These are phyloP conservation scores for Erinaceus europaeus DNA, from an alignment of 2,113 vertebrate genomes.

Conservation along the genomic window DNA sequence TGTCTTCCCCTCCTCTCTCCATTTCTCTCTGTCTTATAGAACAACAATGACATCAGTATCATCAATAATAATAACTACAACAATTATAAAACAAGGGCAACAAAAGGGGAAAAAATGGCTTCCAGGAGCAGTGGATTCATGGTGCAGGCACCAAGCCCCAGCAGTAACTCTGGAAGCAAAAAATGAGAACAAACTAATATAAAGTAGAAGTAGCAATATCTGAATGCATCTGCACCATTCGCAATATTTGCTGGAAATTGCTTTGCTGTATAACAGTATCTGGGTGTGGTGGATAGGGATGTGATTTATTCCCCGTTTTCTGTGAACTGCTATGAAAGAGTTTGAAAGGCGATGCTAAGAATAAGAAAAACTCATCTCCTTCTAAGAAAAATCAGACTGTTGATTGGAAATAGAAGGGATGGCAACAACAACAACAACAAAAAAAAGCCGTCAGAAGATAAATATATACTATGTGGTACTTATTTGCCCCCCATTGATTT, in stretches of 20 bases:
- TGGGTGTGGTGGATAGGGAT: not conserved
- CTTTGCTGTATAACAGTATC: not conserved
- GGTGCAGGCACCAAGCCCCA: too few relatives aligned
- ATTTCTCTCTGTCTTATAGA: too few relatives aligned
- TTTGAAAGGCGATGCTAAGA: constrained; percentile 2
- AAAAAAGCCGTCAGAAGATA: not conserved
- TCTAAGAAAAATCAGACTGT: not conserved
- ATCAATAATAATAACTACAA: too few relatives aligned
- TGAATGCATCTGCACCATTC: not conserved
- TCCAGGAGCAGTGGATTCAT: too few relatives aligned
- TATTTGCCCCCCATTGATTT: constrained; percentile 17
- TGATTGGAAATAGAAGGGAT: not conserved
- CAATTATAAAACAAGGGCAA: too few relatives aligned
- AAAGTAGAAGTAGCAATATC: not conserved
- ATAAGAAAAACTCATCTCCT: not conserved
- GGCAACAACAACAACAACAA: too few relatives aligned
- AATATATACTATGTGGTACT: not conserved
- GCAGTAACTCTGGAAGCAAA: too few relatives aligned
- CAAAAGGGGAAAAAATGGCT: too few relatives aligned
- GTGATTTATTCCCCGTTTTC: not conserved
- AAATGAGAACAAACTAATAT: not conserved
- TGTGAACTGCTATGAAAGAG: not conserved
- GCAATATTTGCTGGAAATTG: not conserved
- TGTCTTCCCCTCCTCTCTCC: too few relatives aligned
- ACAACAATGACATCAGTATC: too few relatives aligned